A percentile compares a stretch with the other conserved stretches of the same genome.
phyloP scores from a whole-genome alignment of 2,113 vertebrate genomes.

The Notiomystis cincta region DNA sequence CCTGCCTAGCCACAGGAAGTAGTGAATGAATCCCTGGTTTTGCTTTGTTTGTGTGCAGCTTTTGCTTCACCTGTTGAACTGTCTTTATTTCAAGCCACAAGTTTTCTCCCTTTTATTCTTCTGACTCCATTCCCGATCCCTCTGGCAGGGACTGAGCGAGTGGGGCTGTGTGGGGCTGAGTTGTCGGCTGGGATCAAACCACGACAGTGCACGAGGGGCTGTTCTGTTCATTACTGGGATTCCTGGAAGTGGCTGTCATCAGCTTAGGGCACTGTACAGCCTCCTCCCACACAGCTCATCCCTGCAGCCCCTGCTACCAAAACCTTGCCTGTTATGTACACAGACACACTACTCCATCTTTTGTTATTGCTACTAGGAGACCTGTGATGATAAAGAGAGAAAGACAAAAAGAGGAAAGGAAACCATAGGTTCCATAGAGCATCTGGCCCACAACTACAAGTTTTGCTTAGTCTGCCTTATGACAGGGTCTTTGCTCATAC shows the following conservation, averaged over 20 bases:
- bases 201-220: not conserved
- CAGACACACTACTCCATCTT: not conserved
- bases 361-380: not conserved
- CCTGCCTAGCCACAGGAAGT: not conserved
- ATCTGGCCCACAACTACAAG: not conserved
- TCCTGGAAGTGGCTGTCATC: not conserved
- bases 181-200: not conserved
- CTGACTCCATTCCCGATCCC: not conserved
- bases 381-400: not conserved
- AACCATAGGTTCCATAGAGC: not conserved
- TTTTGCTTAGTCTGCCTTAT: not conserved
- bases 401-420: not conserved
- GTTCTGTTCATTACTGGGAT: not conserved
- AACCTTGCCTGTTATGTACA: not conserved
- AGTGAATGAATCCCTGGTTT: not conserved
- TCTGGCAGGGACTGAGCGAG: not conserved
- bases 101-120: not conserved
- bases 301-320: not conserved
- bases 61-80: not conserved
- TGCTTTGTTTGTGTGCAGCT: not conserved
- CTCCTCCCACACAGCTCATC: not conserved
- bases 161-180: not conserved
- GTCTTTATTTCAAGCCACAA: not conserved
- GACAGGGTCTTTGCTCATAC: not conserved
- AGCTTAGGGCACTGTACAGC: not conserved